These are phyloP conservation scores for Equus quagga DNA, from an alignment of 2,113 vertebrate genomes.

Conservation along the genomic window DNA sequence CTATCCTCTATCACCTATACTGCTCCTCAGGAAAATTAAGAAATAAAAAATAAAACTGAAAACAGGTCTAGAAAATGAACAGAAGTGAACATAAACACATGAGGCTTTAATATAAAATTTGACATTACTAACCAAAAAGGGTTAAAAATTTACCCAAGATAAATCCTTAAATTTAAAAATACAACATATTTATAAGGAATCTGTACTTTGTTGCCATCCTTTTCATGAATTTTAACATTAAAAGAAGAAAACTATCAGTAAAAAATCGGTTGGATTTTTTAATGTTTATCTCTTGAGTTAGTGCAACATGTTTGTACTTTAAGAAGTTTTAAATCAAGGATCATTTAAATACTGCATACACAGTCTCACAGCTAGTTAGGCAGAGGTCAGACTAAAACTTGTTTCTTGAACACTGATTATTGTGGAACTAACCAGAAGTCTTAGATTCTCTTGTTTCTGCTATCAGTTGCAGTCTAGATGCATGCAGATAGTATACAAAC, in stretches of 20 bases:
- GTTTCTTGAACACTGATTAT: not conserved
- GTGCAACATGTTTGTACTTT: not conserved
- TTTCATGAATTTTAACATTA: not conserved
- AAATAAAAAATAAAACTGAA: not conserved
- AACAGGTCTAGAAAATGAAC: constrained; percentile 7
- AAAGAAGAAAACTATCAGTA: not conserved
- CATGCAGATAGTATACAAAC: not conserved
- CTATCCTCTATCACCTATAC: not conserved
- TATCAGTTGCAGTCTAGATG: not conserved
- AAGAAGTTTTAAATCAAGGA: constrained; percentile 32
- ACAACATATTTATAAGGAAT: not conserved
- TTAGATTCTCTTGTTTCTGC: not conserved
- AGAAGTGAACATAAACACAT: constrained; percentile 1
- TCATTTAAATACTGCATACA: not conserved
- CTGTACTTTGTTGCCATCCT: not conserved
- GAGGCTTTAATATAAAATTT: not conserved
- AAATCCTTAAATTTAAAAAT: constrained; percentile 21
- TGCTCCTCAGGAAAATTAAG: not conserved
- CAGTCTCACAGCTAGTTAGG: not conserved
- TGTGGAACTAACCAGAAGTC: not conserved
- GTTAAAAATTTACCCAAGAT: not conserved
- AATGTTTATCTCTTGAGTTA: not conserved
- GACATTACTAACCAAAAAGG: not conserved
- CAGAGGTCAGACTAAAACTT: not conserved
- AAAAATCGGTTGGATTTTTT: not conserved